phyloP scores from a whole-genome alignment of 2,888 invertebrate genomes.

The Meteorus cinctellus region DNA sequence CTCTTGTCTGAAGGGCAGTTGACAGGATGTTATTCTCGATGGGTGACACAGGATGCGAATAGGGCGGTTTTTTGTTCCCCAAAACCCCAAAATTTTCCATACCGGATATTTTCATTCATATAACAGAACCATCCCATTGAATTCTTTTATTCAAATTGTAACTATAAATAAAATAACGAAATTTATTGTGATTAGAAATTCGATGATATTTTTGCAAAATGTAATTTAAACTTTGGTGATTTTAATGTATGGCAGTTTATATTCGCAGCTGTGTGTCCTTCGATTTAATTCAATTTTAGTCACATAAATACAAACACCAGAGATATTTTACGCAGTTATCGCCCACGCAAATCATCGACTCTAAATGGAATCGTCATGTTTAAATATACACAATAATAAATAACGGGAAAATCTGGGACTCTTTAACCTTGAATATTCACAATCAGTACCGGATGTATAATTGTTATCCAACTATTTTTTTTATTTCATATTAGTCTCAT shows the following conservation, averaged over 20 bases:
- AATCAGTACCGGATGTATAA: not conserved
- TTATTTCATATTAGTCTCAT: not conserved
- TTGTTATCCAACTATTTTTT: not conserved
- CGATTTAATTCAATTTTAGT: conserved; percentile 7
- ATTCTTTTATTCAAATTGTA: not conserved
- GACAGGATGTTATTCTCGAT: conserved; percentile 54
- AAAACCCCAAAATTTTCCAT: conserved; percentile 38
- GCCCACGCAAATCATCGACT: conserved; percentile 33
- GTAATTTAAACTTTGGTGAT: not conserved
- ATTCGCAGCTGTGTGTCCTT: conserved; percentile 3
- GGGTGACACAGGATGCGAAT: conserved; percentile 48
- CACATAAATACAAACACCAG: conserved; percentile 4
- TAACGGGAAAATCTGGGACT: conserved; percentile 1
- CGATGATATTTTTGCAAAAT: too few species aligned
- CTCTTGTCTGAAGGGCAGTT: conserved; percentile 32
- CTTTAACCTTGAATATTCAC: conserved; percentile 5
- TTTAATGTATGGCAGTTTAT: not conserved
- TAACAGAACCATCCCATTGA: conserved; percentile 18
- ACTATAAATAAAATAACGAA: not conserved
- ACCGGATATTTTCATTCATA: conserved; percentile 46
- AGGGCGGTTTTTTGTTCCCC: conserved; percentile 41
- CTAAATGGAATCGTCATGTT: not conserved
- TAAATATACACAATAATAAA: conserved; percentile 3
- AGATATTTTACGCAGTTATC: conserved; percentile 23
- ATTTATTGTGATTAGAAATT: too few species aligned